These are phyloP conservation scores for Catostomus latipinnis DNA, from an alignment of 2,797 vertebrate genomes.

Conservation along the genomic window DNA sequence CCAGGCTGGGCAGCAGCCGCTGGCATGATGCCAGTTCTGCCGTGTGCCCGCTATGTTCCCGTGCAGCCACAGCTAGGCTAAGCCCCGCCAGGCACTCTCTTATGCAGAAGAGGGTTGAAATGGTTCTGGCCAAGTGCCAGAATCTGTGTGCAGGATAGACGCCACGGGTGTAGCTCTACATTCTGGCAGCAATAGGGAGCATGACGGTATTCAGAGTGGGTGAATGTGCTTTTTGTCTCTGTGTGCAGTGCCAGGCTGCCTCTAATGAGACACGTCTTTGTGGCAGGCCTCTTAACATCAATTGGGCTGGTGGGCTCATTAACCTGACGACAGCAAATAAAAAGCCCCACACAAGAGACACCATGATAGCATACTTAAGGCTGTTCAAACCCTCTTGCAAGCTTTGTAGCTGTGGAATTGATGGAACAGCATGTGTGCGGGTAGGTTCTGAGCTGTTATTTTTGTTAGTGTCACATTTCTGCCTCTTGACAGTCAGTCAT, in stretches of 20 bases:
- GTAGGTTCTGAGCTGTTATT: slow-evolving; percentile 53
- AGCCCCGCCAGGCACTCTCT: slow-evolving; percentile 69
- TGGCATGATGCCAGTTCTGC: slow-evolving; percentile 80
- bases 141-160: slow-evolving; percentile 86
- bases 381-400: slow-evolving; percentile 89
- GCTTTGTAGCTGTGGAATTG: slow-evolving; percentile 82
- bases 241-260: slow-evolving; percentile 97
- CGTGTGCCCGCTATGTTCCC: slow-evolving; percentile 84
- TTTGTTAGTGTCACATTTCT: too few relatives aligned
- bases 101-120: slow-evolving; percentile 74
- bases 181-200: slow-evolving; percentile 93
- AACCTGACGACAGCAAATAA: slow-evolving; percentile 99
- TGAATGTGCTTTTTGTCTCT: slow-evolving; percentile 99
- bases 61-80: slow-evolving; percentile 81
- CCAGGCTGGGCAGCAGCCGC: slow-evolving; percentile 71
- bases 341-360: slow-evolving; percentile 98
- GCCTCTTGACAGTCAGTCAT: too few relatives aligned
- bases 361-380: slow-evolving; percentile 99
- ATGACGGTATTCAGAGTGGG: slow-evolving; percentile 97
- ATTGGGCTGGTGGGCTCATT: slow-evolving; percentile 99
- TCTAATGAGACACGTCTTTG: slow-evolving; percentile 99
- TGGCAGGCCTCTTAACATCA: slow-evolving; percentile 99
- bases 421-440: slow-evolving; percentile 31
- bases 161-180: slow-evolving; percentile 91
- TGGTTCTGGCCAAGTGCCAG: slow-evolving; percentile 87